Percentiles rank a stretch among this genome's conserved stretches.
Evolutionary conservation across 2,888 invertebrate genomes (phyloP).

Genomic region (Thecocarcelia acutangulata): DNA sequence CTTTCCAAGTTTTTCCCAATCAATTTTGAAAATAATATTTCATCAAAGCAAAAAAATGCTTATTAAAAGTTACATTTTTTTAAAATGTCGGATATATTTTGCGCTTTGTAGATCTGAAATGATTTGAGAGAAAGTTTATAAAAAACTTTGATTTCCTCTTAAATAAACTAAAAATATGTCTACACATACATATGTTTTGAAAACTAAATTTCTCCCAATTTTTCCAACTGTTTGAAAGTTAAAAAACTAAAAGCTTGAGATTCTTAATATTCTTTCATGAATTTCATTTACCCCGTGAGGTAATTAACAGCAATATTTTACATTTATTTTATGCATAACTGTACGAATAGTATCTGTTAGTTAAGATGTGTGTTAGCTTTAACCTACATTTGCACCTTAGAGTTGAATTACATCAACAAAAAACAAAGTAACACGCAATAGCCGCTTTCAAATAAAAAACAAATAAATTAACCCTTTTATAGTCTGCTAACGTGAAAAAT

Average conservation of each 20-base stretch:
- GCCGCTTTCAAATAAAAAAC: constrained; percentile 40
- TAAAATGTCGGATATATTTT: too few relatives aligned
- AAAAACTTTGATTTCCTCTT: too few relatives aligned
- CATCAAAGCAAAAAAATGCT: too few relatives aligned
- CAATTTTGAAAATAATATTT: too few relatives aligned
- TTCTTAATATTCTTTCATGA: constrained; percentile 28
- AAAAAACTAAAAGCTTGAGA: constrained; percentile 15
- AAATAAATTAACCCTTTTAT: constrained; percentile 54
- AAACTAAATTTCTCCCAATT: not conserved
- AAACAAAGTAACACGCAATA: constrained; percentile 66
- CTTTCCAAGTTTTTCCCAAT: too few relatives aligned
- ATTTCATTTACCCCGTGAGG: constrained; percentile 48
- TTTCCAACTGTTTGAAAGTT: not conserved
- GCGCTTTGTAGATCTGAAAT: too few relatives aligned
- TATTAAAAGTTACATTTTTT: too few relatives aligned
- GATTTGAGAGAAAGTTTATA: too few relatives aligned
- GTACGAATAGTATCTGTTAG: constrained; percentile 8
- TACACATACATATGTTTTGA: too few relatives aligned
- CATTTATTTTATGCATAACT: constrained; percentile 54
- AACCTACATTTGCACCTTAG: constrained; percentile 68
- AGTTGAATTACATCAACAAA: constrained; percentile 56
- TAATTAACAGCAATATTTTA: constrained; percentile 42
- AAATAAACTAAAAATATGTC: too few relatives aligned
- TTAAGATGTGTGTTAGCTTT: constrained; percentile 58
- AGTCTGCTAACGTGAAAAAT: not conserved